Evolutionary conservation across 2,113 vertebrate genomes (phyloP), one percentile per base, ranked within the genome.

Genomic region (Alethe diademata): DNA sequence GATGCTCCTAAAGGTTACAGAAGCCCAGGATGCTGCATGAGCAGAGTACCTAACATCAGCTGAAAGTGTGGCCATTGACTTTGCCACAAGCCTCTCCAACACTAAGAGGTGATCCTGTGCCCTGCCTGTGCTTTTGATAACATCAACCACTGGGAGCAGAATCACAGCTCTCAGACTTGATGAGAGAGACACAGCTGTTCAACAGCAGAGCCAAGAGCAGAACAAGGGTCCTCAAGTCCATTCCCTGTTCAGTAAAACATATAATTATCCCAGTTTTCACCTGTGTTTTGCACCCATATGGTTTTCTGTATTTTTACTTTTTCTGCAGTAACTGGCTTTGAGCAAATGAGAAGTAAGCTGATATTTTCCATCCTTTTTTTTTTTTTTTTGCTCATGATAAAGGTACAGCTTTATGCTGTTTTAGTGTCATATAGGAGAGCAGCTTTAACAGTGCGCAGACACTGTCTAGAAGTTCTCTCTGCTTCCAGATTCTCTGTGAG

Each of bases 231-330:
- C 42, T 80, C 19, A 2, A 4, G 38, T 51, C 53, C 5, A 3
- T 57, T 38, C 28, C 24, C 40, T 54, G 4, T 73, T 53, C 40
- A 38, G 11, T 50, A 54, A 65, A 65, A 45, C 13, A 9, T 23
- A 9, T 0, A 1, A 0, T 53, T 48, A 61, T 57, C 25, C 25
- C 5, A 19, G 14, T 19, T 72, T 45, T 85, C 15, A 1, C 14
- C 12, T 29, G 7, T 86, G 31, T 53, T 91, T 23, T 47, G 31
- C 20, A 40, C 45, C 40, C n/a, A 0, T 53, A 6, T 35, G 13
- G 31, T 86, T 58, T 61, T 62, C 19, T 80, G 0, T 48, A 19
- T 74, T 73, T 70, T 51, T 42, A 20, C 6, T 64, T 87, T 85
- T 40, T 18, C n/a, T 73, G 47, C 12, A 29, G 40, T 53, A 43